A percentile compares a stretch with the other conserved stretches of the same genome.
phyloP scores from a whole-genome alignment of 2,888 invertebrate species.

The Cantharis rufa region DNA sequence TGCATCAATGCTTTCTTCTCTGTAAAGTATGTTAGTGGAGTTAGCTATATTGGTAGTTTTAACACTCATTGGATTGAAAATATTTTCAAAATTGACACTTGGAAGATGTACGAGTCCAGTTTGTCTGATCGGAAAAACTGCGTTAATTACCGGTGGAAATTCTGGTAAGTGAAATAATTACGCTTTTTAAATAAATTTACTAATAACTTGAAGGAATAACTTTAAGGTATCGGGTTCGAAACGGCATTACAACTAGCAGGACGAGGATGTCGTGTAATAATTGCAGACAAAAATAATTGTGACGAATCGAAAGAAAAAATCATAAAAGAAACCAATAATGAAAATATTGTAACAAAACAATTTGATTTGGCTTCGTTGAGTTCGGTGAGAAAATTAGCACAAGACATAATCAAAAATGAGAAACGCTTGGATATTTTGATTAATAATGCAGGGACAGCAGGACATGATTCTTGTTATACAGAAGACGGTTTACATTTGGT shows the following conservation, averaged over 20 bases:
- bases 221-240: constrained; percentile 55
- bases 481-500: constrained; percentile 68
- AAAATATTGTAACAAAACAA: constrained; percentile 53
- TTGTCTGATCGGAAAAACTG: too few species aligned
- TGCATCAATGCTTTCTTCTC: too few species aligned
- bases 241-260: constrained; percentile 55
- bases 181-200: too few species aligned
- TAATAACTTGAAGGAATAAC: too few species aligned
- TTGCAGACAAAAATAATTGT: constrained; percentile 55
- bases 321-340: constrained; percentile 48
- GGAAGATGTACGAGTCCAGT: too few species aligned
- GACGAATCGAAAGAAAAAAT: constrained; percentile 48
- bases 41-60: too few species aligned
- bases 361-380: constrained; percentile 62
- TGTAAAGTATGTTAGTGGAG: too few species aligned
- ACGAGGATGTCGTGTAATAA: constrained; percentile 59
- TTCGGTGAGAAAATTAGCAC: constrained; percentile 66
- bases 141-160: too few species aligned
- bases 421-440: constrained; percentile 66
- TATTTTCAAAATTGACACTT: too few species aligned
- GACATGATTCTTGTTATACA: constrained; percentile 58
- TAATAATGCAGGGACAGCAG: constrained; percentile 67
- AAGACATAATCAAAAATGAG: constrained; percentile 60
- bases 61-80: too few species aligned
- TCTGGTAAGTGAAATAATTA: too few species aligned